phyloP scores from a whole-genome alignment of 2,888 invertebrate genomes.

The Calliopum simillimum region DNA sequence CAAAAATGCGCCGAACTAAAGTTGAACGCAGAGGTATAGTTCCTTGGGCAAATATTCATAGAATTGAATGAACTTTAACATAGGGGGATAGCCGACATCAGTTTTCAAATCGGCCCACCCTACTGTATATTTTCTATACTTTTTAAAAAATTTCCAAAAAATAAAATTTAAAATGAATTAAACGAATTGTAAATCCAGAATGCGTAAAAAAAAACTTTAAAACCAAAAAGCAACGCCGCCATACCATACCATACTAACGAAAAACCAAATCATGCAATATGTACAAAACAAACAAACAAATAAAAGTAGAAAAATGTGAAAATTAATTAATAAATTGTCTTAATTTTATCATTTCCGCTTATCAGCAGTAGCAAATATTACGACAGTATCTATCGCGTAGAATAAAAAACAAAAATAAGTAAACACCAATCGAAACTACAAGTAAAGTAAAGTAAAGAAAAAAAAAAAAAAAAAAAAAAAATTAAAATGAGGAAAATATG shows the following conservation, averaged over 20 bases:
- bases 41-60: too few relatives aligned
- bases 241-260: not conserved
- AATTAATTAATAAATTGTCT: constrained; percentile 35
- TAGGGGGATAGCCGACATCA: too few relatives aligned
- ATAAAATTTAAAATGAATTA: too few relatives aligned
- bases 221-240: constrained; percentile 19
- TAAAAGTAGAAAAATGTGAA: not conserved
- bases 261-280: constrained; percentile 1
- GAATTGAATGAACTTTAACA: too few relatives aligned
- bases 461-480: constrained; percentile 1
- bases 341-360: constrained; percentile 32
- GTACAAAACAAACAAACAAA: constrained; percentile 1
- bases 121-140: too few relatives aligned
- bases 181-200: not conserved
- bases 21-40: too few relatives aligned
- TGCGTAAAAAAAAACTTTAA: not conserved
- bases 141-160: too few relatives aligned
- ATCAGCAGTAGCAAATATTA: constrained; percentile 15
- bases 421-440: not conserved
- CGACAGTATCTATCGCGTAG: not conserved
- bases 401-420: not conserved
- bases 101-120: too few relatives aligned
- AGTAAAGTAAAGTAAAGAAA: not conserved
- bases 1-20: too few relatives aligned
- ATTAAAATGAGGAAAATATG: constrained; percentile 16